phyloP scores from a whole-genome alignment of 2,888 invertebrate species.

The Ormia ochracea region DNA sequence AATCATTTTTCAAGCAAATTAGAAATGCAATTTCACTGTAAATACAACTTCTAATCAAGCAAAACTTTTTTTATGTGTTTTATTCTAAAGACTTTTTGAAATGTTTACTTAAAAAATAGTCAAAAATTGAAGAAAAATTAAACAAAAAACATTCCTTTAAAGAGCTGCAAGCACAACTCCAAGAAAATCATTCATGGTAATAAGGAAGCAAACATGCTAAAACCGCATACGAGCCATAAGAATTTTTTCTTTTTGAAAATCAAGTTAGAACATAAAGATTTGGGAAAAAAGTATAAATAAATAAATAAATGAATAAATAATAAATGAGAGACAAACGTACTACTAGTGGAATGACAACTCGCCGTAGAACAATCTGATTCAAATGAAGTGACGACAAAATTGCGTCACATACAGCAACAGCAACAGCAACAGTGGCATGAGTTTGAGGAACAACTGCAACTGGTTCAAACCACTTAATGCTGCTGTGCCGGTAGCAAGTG shows the following conservation, averaged over 20 bases:
- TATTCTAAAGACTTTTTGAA: too few relatives aligned
- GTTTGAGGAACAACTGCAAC: slow-evolving; percentile 23
- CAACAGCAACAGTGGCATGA: background rate
- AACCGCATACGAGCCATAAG: slow-evolving; percentile 36
- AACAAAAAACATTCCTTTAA: background rate
- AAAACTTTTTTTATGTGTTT: too few relatives aligned
- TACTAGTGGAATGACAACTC: background rate
- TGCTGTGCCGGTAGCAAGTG: background rate
- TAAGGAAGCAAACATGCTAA: slow-evolving; percentile 46
- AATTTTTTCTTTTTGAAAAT: slow-evolving; percentile 10
- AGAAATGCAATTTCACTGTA: too few relatives aligned
- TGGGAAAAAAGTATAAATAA: background rate
- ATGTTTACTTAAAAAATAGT: too few relatives aligned
- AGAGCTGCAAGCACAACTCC: background rate
- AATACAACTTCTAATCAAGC: too few relatives aligned
- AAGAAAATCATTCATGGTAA: slow-evolving; percentile 19
- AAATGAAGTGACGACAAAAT: slow-evolving; percentile 32
- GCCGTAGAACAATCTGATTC: slow-evolving; percentile 4
- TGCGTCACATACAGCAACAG: slow-evolving; percentile 22
- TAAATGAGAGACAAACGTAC: background rate
- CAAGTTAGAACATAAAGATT: slow-evolving; percentile 19
- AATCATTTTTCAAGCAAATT: background rate
- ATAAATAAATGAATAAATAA: background rate
- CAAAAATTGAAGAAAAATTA: too few relatives aligned
- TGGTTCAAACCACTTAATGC: background rate